Evolutionary conservation across 2,888 invertebrate genomes (phyloP), one percentile per base, ranked within the genome.

Genomic region (Koerneria pararmatus): DNA sequence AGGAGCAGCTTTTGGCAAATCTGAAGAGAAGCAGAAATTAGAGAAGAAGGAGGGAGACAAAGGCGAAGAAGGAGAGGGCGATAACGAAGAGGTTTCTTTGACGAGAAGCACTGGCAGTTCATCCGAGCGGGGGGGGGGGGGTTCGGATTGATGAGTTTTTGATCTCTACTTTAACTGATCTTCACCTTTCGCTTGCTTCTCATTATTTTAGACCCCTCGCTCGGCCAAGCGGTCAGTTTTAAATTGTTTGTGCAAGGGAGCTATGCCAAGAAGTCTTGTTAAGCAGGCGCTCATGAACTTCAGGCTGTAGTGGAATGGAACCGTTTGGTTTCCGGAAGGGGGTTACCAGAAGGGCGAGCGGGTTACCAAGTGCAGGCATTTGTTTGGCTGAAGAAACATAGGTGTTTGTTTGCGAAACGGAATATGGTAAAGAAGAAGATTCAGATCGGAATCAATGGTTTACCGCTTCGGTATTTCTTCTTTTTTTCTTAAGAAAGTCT

Each of bases 231-330:
- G 32, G 11, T n/a, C n/a, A 11, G n/a, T 41, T 15, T n/a, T n/a
- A 24, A 31, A 22, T 11, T 4, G 19, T 11, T 22, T 56, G 32
- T 57, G 57, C 8, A 35, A 24, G 19, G 19, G 35, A 37, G 35
- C 35, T 35, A 37, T 57, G 35, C 15, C 35, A 37, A 37, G 57
- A 57, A 57, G 41, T 35, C 35, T 37, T 37, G 35, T 24, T 37
- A 37, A 57, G 57, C 41, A 57, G 37, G 35, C 37, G 57, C 41
- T 57, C 27, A 57, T 35, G 49, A 5, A 15, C 24, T 29, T 8
- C 56, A 56, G 15, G 35, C 34, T 31, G 11, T 34, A 2, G 1
- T 57, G 32, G n/a, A 3, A 24, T 22, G 8, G 54, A 35, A 35
- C 24, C n/a, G n/a, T n/a, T n/a, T n/a, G n/a, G n/a, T n/a, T n/a